Evolutionary conservation across 2,797 vertebrate species (phyloP), one percentile per base, ranked within the genome.

Genomic region (Myioborus melanocephalus): DNA sequence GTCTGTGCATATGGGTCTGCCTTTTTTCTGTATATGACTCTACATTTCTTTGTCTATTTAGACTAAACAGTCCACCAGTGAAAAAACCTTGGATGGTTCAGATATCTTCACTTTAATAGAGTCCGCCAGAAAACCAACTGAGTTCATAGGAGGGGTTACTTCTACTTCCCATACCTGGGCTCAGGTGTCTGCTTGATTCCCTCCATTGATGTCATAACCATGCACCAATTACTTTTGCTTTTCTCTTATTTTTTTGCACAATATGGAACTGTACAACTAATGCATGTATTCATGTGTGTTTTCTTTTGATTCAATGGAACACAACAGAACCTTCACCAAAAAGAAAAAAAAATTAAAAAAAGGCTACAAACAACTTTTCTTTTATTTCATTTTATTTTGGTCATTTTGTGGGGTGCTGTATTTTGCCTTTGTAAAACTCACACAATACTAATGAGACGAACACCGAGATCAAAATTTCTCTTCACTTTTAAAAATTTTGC

Each of bases 61-160:
- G 99, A 99, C 98, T 89, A 98, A 99, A 90, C 98, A 99, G 46
- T 97, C 98, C 95, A 98, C 98, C 95, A 96, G 97, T 96, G 98
- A 99, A 98, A 99, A 99, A 98, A 98, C 98, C 96, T 83, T 99
- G 97, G 98, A 97, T 90, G 97, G 97, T 93, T 98, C 98, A 92
- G 98, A 98, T 95, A 98, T 98, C 97, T 98, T 98, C 79, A 99
- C 98, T 98, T 98, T 97, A 39, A 96, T 98, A 98, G 96, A 98
- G 65, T 97, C 98, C 22, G 97, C 97, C 91, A 99, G 99, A 95
- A 98, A 97, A 96, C 98, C 97, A 53, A 98, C 98, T 97, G 98
- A 97, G 96, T 98, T 98, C 98, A 98, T 98, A 98, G 98, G 98
- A 97, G 98, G 98, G 98, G 98, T 98, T 85, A 94, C 98, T 80